These are phyloP conservation scores for Peucedramus taeniatus DNA, from an alignment of 2,113 vertebrate genomes.

Conservation along the genomic window DNA sequence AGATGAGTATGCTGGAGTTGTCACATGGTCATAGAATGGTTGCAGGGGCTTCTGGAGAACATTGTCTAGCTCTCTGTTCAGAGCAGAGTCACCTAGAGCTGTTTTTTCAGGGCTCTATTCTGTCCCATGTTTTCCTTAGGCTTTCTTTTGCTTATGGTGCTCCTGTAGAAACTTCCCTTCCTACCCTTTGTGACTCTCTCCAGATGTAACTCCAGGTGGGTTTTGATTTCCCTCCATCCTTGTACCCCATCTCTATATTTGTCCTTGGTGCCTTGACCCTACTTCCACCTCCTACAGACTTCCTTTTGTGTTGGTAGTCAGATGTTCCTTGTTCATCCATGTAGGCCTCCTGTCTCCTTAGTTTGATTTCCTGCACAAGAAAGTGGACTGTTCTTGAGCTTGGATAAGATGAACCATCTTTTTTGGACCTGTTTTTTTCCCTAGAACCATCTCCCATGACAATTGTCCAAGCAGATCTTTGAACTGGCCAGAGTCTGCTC, in stretches of 20 bases:
- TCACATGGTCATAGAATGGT: background rate
- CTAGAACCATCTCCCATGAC: background rate
- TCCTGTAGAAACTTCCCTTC: background rate
- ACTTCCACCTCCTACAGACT: background rate
- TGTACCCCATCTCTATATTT: background rate
- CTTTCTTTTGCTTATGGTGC: background rate
- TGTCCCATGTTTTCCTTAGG: background rate
- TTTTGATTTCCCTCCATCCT: background rate
- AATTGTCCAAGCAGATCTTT: background rate
- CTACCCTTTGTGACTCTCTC: background rate
- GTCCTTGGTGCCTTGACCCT: background rate
- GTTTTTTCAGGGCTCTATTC: background rate
- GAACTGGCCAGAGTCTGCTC: background rate
- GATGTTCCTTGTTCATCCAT: background rate
- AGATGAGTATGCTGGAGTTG: background rate
- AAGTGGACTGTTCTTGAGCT: background rate
- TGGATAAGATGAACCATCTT: background rate
- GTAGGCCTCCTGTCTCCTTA: background rate
- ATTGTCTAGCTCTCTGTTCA: background rate
- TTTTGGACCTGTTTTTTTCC: background rate
- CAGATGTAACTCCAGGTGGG: background rate
- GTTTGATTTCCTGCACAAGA: background rate
- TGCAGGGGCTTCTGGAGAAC: background rate
- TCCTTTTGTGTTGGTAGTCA: background rate
- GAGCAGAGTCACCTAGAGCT: background rate